These are phyloP conservation scores for Globodera rostochiensis DNA, from an alignment of 1,140 invertebrate genomes.

Conservation along the genomic window DNA sequence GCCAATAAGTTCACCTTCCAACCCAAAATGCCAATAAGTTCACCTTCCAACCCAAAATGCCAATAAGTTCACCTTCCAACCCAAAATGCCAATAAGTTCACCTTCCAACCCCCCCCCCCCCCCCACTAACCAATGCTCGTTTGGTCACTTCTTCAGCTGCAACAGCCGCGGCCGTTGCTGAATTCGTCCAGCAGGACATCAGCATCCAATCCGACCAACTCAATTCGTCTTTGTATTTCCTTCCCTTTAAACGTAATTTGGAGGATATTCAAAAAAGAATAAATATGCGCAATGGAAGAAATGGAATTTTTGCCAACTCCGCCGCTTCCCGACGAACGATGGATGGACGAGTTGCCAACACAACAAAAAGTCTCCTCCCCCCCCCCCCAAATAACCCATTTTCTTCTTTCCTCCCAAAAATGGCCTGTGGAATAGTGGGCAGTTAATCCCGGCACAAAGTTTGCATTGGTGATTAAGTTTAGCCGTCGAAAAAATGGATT, in stretches of 20 bases:
- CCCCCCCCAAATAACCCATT: not conserved
- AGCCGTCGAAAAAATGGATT: not conserved
- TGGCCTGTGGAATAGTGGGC: not conserved
- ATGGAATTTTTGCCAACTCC: not conserved
- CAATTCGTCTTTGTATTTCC: too few species aligned
- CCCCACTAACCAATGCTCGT: not conserved
- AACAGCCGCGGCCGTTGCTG: not conserved
- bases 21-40: not conserved
- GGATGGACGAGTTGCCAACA: not conserved
- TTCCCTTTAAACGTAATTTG: too few species aligned
- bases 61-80: not conserved
- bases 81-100: not conserved
- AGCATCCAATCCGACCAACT: not conserved
- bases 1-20: not conserved
- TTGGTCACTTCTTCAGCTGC: slow-evolving; percentile 10
- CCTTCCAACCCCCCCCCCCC: not conserved
- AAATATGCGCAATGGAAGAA: too few species aligned
- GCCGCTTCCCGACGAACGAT: not conserved
- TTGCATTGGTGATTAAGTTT: slow-evolving; percentile 10
- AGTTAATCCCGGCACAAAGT: not conserved
- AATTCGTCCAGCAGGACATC: not conserved
- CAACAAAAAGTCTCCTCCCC: not conserved
- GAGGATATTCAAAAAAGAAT: too few species aligned
- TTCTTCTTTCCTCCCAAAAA: not conserved
- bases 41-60: not conserved